Conservation (phyloP, 2,797 vertebrate genomes). For the Hyperoplus immaculatus region DNA sequence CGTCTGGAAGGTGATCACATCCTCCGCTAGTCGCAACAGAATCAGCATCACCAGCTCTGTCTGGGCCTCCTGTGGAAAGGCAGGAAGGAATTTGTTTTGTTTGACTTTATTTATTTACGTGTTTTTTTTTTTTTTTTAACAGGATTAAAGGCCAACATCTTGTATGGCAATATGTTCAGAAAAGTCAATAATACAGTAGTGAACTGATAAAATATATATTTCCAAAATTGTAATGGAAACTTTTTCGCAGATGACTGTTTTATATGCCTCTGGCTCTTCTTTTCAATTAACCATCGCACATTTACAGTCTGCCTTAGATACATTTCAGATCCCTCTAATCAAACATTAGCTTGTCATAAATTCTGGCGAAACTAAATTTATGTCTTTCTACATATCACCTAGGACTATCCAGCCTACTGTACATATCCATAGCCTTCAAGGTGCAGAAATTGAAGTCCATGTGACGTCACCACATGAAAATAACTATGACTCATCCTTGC, state of each 20-base stretch:
- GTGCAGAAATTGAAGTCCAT: background rate
- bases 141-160: background rate
- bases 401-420: too few species aligned
- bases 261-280: too few species aligned
- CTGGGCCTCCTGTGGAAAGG: constrained; percentile 89
- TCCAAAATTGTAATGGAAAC: background rate
- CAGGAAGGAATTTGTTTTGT: background rate
- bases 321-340: too few species aligned
- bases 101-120: background rate
- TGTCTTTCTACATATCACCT: too few species aligned
- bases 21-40: constrained; percentile 94
- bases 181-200: background rate
- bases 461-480: constrained; percentile 17
- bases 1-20: constrained; percentile 97
- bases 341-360: too few species aligned
- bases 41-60: constrained; percentile 99
- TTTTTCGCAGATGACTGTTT: too few species aligned
- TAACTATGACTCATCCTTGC: constrained; percentile 2
- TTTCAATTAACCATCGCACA: too few species aligned
- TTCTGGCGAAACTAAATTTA: too few species aligned
- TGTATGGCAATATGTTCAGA: background rate
- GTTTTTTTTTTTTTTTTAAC: background rate
- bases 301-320: too few species aligned
- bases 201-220: background rate
- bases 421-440: too few species aligned